phyloP scores from a whole-genome alignment of 1,140 invertebrate genomes.

The Drosophila nebulosa region DNA sequence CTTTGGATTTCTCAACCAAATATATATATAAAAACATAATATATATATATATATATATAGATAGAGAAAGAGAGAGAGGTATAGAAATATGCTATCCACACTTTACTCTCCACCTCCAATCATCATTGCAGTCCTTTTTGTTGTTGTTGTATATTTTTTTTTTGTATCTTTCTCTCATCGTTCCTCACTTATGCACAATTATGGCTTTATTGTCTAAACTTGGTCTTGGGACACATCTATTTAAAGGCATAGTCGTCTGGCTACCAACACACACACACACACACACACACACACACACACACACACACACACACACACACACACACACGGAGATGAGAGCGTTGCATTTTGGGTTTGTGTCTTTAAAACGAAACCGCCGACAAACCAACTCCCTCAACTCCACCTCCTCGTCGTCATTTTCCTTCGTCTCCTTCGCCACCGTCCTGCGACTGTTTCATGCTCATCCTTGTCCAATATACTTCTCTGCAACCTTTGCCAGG shows the following conservation, averaged over 20 bases:
- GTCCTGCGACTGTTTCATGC: neutral
- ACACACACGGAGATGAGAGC: slow-evolving; percentile 36
- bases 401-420: slow-evolving; percentile 8
- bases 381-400: slow-evolving; percentile 8
- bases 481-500: neutral
- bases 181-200: slow-evolving; percentile 75
- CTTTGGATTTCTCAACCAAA: neutral
- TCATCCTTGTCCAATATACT: neutral
- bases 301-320: slow-evolving; percentile 5
- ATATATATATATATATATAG: neutral
- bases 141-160: neutral
- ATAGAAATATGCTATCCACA: neutral
- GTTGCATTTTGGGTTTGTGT: slow-evolving; percentile 72
- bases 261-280: slow-evolving; percentile 10
- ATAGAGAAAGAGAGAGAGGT: too few species aligned
- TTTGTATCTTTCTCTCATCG: slow-evolving; percentile 23
- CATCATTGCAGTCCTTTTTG: neutral
- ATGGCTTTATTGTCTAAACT: slow-evolving; percentile 79
- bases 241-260: slow-evolving; percentile 62
- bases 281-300: slow-evolving; percentile 12
- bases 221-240: slow-evolving; percentile 66
- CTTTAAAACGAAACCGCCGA: slow-evolving; percentile 64
- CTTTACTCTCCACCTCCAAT: neutral
- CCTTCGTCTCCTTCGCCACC: neutral
- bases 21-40: neutral